These are phyloP conservation scores for Dryobates pubescens DNA, from an alignment of 2,797 vertebrate genomes.

Conservation along the genomic window DNA sequence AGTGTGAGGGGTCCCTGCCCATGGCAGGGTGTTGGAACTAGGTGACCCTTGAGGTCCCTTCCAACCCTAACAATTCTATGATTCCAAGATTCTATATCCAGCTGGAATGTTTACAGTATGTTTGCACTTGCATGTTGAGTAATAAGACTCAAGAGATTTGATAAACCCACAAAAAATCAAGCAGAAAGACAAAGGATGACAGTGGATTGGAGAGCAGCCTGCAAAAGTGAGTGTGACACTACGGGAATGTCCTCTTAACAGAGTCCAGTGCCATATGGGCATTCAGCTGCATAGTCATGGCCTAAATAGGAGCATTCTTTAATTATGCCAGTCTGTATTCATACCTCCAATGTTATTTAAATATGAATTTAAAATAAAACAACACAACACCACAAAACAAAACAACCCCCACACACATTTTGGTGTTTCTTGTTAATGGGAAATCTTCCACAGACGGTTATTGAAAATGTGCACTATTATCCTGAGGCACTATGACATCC, in stretches of 20 bases:
- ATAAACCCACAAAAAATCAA: slow-evolving; percentile 30
- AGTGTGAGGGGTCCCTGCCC: too few species aligned
- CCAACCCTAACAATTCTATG: too few species aligned
- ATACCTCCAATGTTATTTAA: slow-evolving; percentile 8
- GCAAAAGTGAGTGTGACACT: background rate
- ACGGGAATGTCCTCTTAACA: background rate
- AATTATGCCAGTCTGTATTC: background rate
- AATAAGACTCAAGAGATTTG: slow-evolving; percentile 32
- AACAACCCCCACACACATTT: background rate
- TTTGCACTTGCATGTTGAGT: slow-evolving; percentile 32
- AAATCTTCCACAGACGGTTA: background rate
- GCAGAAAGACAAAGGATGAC: background rate
- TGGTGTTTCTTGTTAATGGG: slow-evolving; percentile 8
- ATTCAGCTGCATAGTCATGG: background rate
- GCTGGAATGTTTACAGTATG: slow-evolving; percentile 34
- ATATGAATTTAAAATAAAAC: background rate
- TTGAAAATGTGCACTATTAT: slow-evolving; percentile 24
- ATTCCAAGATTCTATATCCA: background rate
- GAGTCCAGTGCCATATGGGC: background rate
- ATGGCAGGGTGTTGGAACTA: too few species aligned
- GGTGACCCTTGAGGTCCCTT: too few species aligned
- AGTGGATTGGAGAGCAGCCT: background rate
- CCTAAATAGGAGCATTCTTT: background rate
- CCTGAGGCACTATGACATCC: background rate
- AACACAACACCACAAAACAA: background rate